These are phyloP conservation scores for Hippocampus guttulatus DNA, from an alignment of 2,113 vertebrate species.

Conservation along the genomic window DNA sequence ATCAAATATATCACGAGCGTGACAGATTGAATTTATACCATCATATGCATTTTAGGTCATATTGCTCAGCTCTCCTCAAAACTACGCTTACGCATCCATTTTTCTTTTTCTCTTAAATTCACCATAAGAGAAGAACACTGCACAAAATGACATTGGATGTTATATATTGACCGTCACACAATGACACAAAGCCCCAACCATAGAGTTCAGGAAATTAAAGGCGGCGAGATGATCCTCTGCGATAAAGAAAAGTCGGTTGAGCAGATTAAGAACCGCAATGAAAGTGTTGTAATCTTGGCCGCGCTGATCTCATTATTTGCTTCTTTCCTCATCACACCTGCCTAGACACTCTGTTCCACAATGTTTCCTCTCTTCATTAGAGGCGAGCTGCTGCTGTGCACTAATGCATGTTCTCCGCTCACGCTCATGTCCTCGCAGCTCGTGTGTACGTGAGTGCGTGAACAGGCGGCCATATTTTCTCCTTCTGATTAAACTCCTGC, in stretches of 20 bases:
- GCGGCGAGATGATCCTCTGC: slow-evolving; percentile 11
- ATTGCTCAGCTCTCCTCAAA: neutral
- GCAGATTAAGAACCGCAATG: slow-evolving; percentile 49
- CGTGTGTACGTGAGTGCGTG: neutral
- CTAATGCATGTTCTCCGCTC: slow-evolving; percentile 61
- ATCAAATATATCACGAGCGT: neutral
- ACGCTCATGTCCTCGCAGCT: slow-evolving; percentile 42
- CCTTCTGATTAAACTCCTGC: slow-evolving; percentile 52
- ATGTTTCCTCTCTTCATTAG: slow-evolving; percentile 61
- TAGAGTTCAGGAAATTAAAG: slow-evolving; percentile 3
- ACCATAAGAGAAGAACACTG: neutral
- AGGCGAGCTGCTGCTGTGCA: slow-evolving; percentile 50
- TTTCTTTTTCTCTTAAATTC: neutral
- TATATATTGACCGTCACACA: neutral
- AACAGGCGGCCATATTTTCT: slow-evolving; percentile 27
- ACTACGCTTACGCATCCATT: neutral
- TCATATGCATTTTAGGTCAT: neutral
- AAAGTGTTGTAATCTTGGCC: slow-evolving; percentile 52
- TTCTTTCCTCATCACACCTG: slow-evolving; percentile 63
- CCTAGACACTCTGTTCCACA: slow-evolving; percentile 47
- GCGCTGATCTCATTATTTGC: slow-evolving; percentile 56
- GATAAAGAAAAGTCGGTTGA: slow-evolving; percentile 23
- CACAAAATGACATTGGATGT: slow-evolving; percentile 1
- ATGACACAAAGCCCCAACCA: neutral
- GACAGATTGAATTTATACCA: neutral